phyloP scores from a whole-genome alignment of 2,797 vertebrate species.

The Micrastur ruficollis region DNA sequence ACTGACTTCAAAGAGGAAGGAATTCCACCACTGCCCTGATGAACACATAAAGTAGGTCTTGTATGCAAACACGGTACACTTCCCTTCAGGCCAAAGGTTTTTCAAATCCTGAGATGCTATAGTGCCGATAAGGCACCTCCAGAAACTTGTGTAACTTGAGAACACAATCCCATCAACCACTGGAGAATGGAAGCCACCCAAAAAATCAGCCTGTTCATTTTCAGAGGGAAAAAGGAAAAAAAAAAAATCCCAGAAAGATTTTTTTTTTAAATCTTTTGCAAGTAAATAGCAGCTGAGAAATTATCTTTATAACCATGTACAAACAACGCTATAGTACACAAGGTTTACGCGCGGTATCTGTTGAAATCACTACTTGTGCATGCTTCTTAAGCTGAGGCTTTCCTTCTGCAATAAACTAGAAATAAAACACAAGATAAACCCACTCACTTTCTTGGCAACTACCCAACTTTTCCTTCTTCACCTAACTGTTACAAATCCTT shows the following conservation, averaged over 20 bases:
- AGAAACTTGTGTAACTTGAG: not conserved
- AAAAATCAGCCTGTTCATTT: not conserved
- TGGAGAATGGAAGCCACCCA: not conserved
- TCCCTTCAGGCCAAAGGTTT: not conserved
- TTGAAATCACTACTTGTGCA: not conserved
- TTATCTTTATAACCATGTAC: not conserved
- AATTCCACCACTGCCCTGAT: not conserved
- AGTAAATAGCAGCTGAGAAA: not conserved
- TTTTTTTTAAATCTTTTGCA: not conserved
- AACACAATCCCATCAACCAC: not conserved
- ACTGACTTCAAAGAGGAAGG: constrained; percentile 5
- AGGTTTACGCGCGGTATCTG: not conserved
- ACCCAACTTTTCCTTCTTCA: not conserved
- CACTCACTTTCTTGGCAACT: not conserved
- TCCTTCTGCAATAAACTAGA: not conserved
- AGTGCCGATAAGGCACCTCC: not conserved
- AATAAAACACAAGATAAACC: not conserved
- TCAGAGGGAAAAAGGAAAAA: not conserved
- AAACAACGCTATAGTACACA: not conserved
- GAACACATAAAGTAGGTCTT: not conserved
- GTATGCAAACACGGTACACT: not conserved
- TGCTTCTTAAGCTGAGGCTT: constrained; percentile 1
- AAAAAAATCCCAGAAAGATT: not conserved
- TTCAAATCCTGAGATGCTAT: not conserved
- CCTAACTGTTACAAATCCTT: not conserved